A percentile compares a stretch with the other conserved stretches of the same genome.
phyloP scores from a whole-genome alignment of 2,888 invertebrate genomes.

The Agrotis puta region DNA sequence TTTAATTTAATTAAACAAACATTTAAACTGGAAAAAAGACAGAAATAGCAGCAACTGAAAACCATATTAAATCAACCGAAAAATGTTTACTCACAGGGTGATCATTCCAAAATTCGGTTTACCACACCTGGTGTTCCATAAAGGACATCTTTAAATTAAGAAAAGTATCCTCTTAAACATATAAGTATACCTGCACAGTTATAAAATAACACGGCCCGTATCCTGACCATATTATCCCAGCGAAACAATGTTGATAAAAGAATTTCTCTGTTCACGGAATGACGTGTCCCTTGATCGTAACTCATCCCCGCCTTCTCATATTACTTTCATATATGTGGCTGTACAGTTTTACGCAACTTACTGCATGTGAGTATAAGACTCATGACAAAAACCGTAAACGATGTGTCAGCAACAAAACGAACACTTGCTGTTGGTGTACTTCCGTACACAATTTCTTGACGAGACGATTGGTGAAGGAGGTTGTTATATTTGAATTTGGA shows the following conservation, averaged over 20 bases:
- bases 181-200: constrained; percentile 47
- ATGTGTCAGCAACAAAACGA: constrained; percentile 69
- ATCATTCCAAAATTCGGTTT: constrained; percentile 4
- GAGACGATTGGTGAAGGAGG: neutral
- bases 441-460: constrained; percentile 11
- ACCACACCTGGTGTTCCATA: constrained; percentile 1
- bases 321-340: constrained; percentile 78
- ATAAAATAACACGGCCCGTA: constrained; percentile 70
- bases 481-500: neutral
- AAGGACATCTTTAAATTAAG: constrained; percentile 13
- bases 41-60: neutral
- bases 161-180: constrained; percentile 34
- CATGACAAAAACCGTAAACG: constrained; percentile 74
- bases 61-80: neutral
- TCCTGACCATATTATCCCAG: constrained; percentile 70
- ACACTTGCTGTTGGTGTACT: constrained; percentile 6
- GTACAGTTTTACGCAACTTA: constrained; percentile 71
- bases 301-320: constrained; percentile 77
- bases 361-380: constrained; percentile 59
- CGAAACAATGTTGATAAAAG: constrained; percentile 82
- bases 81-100: neutral
- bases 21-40: no score
- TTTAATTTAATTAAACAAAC: no score
- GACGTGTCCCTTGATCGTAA: constrained; percentile 81
- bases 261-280: constrained; percentile 78